Evolutionary conservation across 37 sponge, comb jelly and placozoan genomes (phyloP), one percentile per base, ranked within the genome.

Genomic region (Diacarnus erythraeanus): DNA sequence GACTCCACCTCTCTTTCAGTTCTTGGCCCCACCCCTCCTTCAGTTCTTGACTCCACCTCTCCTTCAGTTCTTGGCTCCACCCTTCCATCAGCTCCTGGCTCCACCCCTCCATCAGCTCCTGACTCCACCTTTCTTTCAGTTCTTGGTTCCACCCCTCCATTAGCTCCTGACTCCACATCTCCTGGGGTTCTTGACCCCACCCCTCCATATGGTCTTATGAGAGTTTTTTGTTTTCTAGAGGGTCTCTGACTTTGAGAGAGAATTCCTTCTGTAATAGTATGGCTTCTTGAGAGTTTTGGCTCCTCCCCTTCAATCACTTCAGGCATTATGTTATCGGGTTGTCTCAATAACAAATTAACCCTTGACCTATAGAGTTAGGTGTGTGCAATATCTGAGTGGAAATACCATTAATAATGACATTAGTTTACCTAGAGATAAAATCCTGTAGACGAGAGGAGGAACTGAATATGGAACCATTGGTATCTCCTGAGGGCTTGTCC

Each of bases 401-500:
- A 27, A 20, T 54, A 54, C 17, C 17, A 20, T 10, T 20, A 20
- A 17, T 54, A 54, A 20, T 54, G 56, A 20, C 10, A 10, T 54
- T 68, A 27, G 37, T 27, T 12, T 71, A 42, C 42, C 71, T 8
- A 12, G 71, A 22, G 23, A 71, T 41, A 15, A 40, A 71, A 1
- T 39, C 42, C 4, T 71, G n/a, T 2, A 71, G 41, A 21, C 12
- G 42, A 21, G 41, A 42, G 23, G 71, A 71, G 71, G 71, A 40
- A 38, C 40, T 12, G 36, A 30, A 40, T 9, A 56, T 26, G 8
- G 47, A 17, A 17, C 33, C 67, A 0, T 27, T 29, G 59, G 54
- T 76, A 2, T 36, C 35, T 3, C 21, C n/a, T 18, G 35, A 56
- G 56, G 77, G 73, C 26, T 26, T 34, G 71, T 84, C 77, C 22